Base-by-base conservation (phyloP, 2,888 invertebrate species). In the Hypomecis punctinalis region DNA sequence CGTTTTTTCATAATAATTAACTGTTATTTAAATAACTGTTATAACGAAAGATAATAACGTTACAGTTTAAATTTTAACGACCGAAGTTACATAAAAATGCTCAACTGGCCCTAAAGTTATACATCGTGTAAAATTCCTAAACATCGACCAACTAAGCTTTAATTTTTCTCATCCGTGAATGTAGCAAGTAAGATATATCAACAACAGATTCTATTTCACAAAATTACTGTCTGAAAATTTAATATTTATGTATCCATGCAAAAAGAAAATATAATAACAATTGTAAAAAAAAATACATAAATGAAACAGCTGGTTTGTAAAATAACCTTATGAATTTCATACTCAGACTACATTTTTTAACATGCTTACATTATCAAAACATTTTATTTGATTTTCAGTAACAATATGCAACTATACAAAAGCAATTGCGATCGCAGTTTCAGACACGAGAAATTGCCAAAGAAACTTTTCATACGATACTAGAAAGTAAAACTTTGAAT, bases 141-240 rank as follows among this genome's bases (percentile, higher is more conserved):
- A 88, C 86, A 85, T 81, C 75, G 86, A 85, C 78, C 76, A 78
- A 83, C 79, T 78, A 85, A 83, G 83, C 82, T 70, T 71, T 65
- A 69, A 62, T 53, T 63, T 62, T 66, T 58, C 53, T 51, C 64
- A 66, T 71, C 67, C 66, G 42, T 60, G 47, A 66, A 62, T 64
- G 70, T 10, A 77, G 63, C 73, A 67, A 70, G 70, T 71, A 51
- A 66, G 68, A 70, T 59, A 68, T 13, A 49, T 59, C 54, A 59
- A 51, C 37, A 33, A 40, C 6, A 8, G 40, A 8, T 40, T 40
- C 4, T 9, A 40, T 40, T 40, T 3, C 7, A 40, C 40, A 40
- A 40, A 40, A 40, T 23, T 23, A 23, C 23, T 23, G 23, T 23
- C 23, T 23, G 23, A 23, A 23, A 3, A 23, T 2, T 23, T 23